Evolutionary conservation across 2,113 vertebrate species (phyloP), one percentile per base, ranked within the genome.

Genomic region (Variabilichromis moorii): DNA sequence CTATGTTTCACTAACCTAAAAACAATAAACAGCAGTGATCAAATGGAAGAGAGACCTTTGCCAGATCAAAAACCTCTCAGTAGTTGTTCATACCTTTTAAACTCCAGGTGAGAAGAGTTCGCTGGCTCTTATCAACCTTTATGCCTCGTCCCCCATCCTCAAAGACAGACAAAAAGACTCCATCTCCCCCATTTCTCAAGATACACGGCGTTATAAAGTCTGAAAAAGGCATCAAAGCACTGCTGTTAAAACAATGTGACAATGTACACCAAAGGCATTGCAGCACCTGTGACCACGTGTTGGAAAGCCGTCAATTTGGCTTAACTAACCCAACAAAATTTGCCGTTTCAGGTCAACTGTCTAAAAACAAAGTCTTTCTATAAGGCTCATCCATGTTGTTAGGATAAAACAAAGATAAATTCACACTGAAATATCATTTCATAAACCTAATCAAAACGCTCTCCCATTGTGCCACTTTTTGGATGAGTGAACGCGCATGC

Each of bases 331-430:
- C 0, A 0, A 55, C 53, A 24, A 0, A 54, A 54, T 54, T 54
- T 54, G 51, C 51, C 0, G 0, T 21, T 54, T 54, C 2, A 54
- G 10, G 10, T n/a, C n/a, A 0, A 5, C 51, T 54, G 51, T 0
- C 9, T 54, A 21, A n/a, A 54, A 54, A 54, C 5, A 54, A 21
- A 54, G n/a, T 12, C 51, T 3, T 11, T 54, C 51, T 54, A 54
- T 21, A 54, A 21, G 51, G 10, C 51, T 54, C 21, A 12, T 21
- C 51, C 51, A 54, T 54, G 10, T 54, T 11, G 10, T 54, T 54
- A 7, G n/a, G 51, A 12, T 54, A 0, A 54, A 54, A 54, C 51
- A 3, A 54, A 54, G n/a, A 21, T 54, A n/a, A 21, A 54, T 3
- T 54, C 51, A 54, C 51, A 54, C 51, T 54, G 10, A 54, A 54